These are phyloP conservation scores for Himalopsyche kuldschensis DNA, from an alignment of 2,888 invertebrate species.

Conservation along the genomic window DNA sequence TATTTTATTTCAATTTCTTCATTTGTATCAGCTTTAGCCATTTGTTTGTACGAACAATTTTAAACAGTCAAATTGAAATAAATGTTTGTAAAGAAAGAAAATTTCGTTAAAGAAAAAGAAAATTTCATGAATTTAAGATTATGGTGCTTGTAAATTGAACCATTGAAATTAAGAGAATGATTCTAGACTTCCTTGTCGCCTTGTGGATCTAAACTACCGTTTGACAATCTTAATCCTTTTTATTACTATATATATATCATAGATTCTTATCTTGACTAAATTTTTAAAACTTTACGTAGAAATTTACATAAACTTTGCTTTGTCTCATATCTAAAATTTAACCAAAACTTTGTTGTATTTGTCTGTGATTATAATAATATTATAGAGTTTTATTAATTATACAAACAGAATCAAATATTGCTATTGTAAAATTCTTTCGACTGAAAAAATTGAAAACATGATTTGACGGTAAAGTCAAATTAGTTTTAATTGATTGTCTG, in stretches of 20 bases:
- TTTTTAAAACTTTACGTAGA: neutral
- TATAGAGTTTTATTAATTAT: neutral
- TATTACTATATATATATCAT: conserved; percentile 7
- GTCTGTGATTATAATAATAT: conserved; percentile 29
- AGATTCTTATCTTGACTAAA: neutral
- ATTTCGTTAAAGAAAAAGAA: neutral
- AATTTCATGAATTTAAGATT: conserved; percentile 6
- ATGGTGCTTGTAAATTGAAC: conserved; percentile 19
- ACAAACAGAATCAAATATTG: conserved; percentile 1
- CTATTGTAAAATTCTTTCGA: conserved; percentile 18
- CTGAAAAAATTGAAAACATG: conserved; percentile 15
- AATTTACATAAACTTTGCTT: neutral
- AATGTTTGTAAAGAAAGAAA: neutral
- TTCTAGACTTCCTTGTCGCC: conserved; percentile 33
- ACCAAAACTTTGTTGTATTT: conserved; percentile 22
- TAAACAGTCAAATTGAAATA: conserved; percentile 40
- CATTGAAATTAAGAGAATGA: conserved; percentile 19
- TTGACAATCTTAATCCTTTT: conserved; percentile 31
- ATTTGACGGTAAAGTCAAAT: conserved; percentile 3
- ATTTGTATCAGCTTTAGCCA: neutral
- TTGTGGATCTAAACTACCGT: conserved; percentile 19
- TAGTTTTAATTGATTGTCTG: conserved; percentile 1
- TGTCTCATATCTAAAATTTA: neutral
- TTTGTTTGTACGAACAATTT: neutral
- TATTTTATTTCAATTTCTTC: neutral